Percentiles rank a stretch among this genome's conserved stretches.
Conservation (phyloP, 2,888 invertebrate genomes). For the Drosophila merina region DNA sequence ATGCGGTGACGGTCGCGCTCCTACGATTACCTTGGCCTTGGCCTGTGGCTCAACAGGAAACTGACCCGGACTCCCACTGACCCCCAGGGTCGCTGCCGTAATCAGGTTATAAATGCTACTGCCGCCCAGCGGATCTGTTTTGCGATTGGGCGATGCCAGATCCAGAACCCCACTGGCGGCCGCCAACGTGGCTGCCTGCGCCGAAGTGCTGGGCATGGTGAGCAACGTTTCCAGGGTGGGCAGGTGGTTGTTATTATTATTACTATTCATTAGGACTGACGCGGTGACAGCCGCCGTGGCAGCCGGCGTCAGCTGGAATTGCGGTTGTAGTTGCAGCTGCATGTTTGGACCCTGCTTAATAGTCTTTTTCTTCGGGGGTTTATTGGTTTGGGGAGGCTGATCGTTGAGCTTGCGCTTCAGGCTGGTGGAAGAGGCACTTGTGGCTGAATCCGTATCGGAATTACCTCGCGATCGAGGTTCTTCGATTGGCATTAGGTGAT, state of each 20-base stretch:
- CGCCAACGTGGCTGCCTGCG: conserved; percentile 59
- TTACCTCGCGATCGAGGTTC: conserved; percentile 74
- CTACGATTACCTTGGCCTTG: conserved; percentile 37
- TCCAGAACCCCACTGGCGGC: conserved; percentile 55
- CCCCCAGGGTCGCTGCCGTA: conserved; percentile 38
- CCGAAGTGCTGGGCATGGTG: conserved; percentile 58
- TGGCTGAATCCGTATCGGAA: conserved; percentile 80
- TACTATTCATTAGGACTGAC: conserved; percentile 23
- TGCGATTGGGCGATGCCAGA: conserved; percentile 74
- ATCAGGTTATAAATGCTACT: conserved; percentile 80
- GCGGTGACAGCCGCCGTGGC: conserved; percentile 45
- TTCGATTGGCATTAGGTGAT: conserved; percentile 62
- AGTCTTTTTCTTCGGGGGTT: conserved; percentile 61
- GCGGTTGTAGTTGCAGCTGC: conserved; percentile 16
- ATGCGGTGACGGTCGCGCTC: conserved; percentile 67
- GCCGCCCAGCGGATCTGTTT: conserved; percentile 70
- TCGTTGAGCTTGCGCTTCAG: conserved; percentile 60
- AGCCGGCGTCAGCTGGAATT: conserved; percentile 29
- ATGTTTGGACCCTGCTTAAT: conserved; percentile 15
- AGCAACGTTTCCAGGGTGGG: conserved; percentile 51
- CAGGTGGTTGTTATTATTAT: conserved; percentile 29
- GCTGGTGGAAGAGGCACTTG: conserved; percentile 75
- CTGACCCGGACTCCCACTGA: conserved; percentile 22
- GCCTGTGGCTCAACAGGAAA: conserved; percentile 65
- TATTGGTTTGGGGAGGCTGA: conserved; percentile 28